Conservation (phyloP, 2,797 vertebrate species). For the Gambusia yucatana region DNA sequence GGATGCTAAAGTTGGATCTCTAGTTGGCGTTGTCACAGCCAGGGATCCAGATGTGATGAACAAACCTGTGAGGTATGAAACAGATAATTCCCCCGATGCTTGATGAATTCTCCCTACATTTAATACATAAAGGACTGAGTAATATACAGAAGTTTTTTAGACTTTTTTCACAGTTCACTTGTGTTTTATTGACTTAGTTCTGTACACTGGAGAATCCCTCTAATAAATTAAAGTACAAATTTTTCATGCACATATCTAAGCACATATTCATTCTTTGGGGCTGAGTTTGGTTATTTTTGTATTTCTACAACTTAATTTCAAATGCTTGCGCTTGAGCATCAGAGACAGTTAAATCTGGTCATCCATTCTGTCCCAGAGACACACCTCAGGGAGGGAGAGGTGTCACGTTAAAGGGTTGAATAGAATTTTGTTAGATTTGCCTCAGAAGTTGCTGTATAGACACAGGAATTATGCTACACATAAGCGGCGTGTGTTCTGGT, state of each 20-base stretch:
- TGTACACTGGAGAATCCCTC: background rate
- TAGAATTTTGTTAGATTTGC: background rate
- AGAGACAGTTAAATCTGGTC: background rate
- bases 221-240: background rate
- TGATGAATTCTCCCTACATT: background rate
- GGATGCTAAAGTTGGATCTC: constrained; percentile 88
- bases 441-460: background rate
- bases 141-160: background rate
- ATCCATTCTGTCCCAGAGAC: background rate
- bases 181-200: background rate
- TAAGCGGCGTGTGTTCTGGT: background rate
- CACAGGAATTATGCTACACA: background rate
- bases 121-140: background rate
- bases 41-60: constrained; percentile 91
- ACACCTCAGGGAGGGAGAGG: background rate
- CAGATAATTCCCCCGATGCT: background rate
- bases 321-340: background rate
- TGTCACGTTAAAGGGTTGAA: background rate
- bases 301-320: background rate
- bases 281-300: background rate
- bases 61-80: constrained; percentile 89
- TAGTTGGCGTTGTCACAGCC: constrained; percentile 91
- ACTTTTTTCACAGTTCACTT: background rate
- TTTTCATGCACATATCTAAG: background rate
- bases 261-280: background rate